phyloP scores from a whole-genome alignment of 1,140 invertebrate genomes.

The Muscidifurax raptorellus region DNA sequence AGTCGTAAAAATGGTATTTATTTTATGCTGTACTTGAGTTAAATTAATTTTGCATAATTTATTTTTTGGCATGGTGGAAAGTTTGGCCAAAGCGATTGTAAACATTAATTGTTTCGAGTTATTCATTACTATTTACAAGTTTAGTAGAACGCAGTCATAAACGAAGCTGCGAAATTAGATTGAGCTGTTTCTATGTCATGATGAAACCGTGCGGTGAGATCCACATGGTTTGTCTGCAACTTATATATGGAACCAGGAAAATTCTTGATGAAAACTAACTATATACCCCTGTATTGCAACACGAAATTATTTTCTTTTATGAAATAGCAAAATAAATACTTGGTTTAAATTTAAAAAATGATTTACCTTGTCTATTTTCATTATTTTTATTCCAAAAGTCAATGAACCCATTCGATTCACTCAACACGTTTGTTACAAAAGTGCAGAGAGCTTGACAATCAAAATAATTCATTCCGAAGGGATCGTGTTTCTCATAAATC shows the following conservation, averaged over 20 bases:
- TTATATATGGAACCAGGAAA: conserved; percentile 50
- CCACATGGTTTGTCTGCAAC: conserved; percentile 15
- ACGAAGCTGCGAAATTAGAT: conserved; percentile 39
- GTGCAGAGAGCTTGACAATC: too few relatives aligned
- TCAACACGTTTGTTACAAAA: too few relatives aligned
- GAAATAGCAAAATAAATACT: not conserved
- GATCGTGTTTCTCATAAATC: too few relatives aligned
- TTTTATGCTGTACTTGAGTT: too few relatives aligned
- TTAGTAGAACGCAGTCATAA: conserved; percentile 28
- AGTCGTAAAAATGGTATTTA: too few relatives aligned
- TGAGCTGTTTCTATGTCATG: conserved; percentile 41
- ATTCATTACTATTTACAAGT: conserved; percentile 31
- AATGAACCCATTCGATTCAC: too few relatives aligned
- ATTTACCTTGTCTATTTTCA: too few relatives aligned
- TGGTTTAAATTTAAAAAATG: too few relatives aligned
- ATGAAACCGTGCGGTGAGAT: conserved; percentile 31
- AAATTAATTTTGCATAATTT: too few relatives aligned
- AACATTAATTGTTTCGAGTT: conserved; percentile 17
- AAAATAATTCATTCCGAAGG: too few relatives aligned
- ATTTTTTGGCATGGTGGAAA: too few relatives aligned
- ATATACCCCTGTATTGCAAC: conserved; percentile 19
- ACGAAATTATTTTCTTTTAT: not conserved
- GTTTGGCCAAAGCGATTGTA: not conserved
- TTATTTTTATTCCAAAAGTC: too few relatives aligned
- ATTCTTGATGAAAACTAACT: conserved; percentile 40